These are phyloP conservation scores for Peromyscus maniculatus DNA, from an alignment of 2,113 vertebrate species.

Conservation along the genomic window DNA sequence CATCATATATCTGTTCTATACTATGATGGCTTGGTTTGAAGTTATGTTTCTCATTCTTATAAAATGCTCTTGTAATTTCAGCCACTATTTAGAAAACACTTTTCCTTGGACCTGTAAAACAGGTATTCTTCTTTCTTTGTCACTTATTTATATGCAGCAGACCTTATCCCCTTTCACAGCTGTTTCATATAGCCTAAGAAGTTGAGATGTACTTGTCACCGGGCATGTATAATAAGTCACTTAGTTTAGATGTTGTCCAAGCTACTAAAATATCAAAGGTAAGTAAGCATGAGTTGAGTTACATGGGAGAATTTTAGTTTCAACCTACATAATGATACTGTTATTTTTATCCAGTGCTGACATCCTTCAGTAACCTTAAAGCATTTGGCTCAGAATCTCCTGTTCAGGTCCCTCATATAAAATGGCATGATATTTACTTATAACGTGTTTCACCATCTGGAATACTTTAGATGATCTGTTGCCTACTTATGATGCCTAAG, in stretches of 20 bases:
- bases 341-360: neutral
- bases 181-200: neutral
- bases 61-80: neutral
- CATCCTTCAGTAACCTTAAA: neutral
- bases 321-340: neutral
- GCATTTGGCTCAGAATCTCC: neutral
- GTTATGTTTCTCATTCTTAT: neutral
- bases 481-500: neutral
- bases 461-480: neutral
- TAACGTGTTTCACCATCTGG: too few relatives aligned
- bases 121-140: neutral
- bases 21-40: neutral
- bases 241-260: neutral
- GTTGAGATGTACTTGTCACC: neutral
- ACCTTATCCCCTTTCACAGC: neutral
- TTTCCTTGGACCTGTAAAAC: neutral
- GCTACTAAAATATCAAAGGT: neutral
- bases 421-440: neutral
- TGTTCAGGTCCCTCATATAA: neutral
- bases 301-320: neutral
- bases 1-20: neutral
- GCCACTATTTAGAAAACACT: neutral
- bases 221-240: neutral
- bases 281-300: neutral
- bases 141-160: neutral